phyloP scores from a whole-genome alignment of 2,888 invertebrate species.

The Gymnocheta viridis region DNA sequence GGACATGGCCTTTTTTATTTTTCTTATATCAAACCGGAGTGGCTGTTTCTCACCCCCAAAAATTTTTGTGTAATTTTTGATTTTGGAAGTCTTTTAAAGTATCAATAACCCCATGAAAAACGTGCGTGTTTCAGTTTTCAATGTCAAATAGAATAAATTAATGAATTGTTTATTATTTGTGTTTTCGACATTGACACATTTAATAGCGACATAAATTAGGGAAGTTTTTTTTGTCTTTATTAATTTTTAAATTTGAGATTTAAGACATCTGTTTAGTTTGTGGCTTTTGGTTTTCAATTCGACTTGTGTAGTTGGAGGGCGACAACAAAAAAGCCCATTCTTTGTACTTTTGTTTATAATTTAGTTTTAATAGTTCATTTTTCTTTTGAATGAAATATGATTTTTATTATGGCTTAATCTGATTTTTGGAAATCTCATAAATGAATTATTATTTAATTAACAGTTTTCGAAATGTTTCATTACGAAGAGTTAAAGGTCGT shows the following conservation, averaged over 20 bases:
- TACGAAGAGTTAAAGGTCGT: not conserved
- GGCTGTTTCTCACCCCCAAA: not conserved
- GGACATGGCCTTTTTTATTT: slow-evolving; percentile 30
- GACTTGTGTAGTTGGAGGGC: not conserved
- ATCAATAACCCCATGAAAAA: not conserved
- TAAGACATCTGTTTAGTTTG: slow-evolving; percentile 49
- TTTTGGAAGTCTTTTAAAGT: not conserved
- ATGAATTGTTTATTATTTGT: not conserved
- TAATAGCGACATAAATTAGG: not conserved
- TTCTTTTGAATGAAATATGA: not conserved
- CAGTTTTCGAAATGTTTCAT: not conserved
- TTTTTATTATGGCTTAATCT: not conserved
- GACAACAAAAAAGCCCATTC: not conserved
- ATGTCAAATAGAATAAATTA: not conserved
- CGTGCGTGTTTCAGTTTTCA: slow-evolving; percentile 34
- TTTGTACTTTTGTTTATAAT: not conserved
- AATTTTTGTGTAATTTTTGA: not conserved
- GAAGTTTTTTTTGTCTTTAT: slow-evolving; percentile 3
- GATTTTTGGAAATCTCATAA: not conserved
- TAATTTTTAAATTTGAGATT: slow-evolving; percentile 52
- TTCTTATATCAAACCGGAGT: not conserved
- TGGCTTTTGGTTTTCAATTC: not conserved
- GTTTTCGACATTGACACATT: slow-evolving; percentile 43
- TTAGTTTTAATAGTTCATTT: not conserved
- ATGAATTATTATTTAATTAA: not conserved